These are phyloP conservation scores for Petrolisthes manimaculis DNA, from an alignment of 2,888 invertebrate genomes.

Conservation along the genomic window DNA sequence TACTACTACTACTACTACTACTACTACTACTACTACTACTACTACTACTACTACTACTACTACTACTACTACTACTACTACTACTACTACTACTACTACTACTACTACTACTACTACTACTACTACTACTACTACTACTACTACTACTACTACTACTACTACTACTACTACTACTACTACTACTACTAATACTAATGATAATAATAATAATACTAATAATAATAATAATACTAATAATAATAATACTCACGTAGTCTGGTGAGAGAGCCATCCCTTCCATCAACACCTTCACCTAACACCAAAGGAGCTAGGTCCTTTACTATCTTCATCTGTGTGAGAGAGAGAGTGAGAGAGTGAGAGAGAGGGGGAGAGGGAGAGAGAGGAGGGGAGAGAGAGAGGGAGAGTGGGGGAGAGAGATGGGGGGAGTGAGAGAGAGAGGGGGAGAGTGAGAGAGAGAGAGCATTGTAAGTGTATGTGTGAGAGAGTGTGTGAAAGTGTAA, in stretches of 20 bases:
- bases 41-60: too few species aligned
- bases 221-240: neutral
- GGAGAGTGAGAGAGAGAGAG: neutral
- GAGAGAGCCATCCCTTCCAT: slow-evolving; percentile 56
- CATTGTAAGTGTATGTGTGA: neutral
- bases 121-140: too few species aligned
- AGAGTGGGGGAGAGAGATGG: neutral
- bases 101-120: too few species aligned
- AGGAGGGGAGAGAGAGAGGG: neutral
- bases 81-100: too few species aligned
- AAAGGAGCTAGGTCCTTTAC: slow-evolving; percentile 63
- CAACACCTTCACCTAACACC: slow-evolving; percentile 59
- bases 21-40: too few species aligned
- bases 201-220: too few species aligned
- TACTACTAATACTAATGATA: too few species aligned
- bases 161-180: too few species aligned
- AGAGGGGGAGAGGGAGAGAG: neutral
- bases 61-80: too few species aligned
- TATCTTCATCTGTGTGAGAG: slow-evolving; percentile 46
- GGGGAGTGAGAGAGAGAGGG: neutral
- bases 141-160: too few species aligned
- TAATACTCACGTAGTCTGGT: slow-evolving; percentile 60
- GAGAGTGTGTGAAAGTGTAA: neutral
- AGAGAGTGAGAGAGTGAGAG: neutral
- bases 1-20: too few species aligned